phyloP scores from a whole-genome alignment of 2,888 invertebrate genomes.

The Myopa tessellatipennis region DNA sequence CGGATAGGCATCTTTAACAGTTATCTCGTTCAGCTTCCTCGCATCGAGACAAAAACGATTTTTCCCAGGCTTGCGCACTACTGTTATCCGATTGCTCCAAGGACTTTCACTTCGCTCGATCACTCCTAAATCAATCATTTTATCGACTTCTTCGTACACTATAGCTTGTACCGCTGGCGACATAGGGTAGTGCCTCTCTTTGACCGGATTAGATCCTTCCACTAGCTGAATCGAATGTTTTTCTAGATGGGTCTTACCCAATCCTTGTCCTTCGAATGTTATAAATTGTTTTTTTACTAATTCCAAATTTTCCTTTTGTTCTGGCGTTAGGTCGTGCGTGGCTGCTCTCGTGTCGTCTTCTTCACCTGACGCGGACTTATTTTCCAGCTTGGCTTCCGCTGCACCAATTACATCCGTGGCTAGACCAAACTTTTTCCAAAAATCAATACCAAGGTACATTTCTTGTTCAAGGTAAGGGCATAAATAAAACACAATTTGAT shows the following conservation, averaged over 20 bases:
- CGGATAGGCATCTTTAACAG: too few species aligned
- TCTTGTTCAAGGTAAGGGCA: neutral
- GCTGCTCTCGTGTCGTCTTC: too few species aligned
- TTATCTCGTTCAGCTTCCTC: slow-evolving; percentile 6
- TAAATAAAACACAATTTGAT: neutral
- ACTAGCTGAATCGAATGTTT: slow-evolving; percentile 23
- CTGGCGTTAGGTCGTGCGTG: neutral
- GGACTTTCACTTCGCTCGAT: too few species aligned
- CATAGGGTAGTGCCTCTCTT: too few species aligned
- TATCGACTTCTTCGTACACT: too few species aligned
- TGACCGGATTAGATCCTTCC: too few species aligned
- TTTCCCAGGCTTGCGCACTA: too few species aligned
- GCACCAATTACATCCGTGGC: neutral
- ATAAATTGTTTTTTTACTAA: neutral
- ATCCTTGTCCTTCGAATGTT: neutral
- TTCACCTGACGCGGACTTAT: neutral
- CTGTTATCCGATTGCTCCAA: too few species aligned
- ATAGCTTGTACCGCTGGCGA: too few species aligned
- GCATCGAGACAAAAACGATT: too few species aligned
- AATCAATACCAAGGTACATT: neutral
- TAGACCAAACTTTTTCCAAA: neutral
- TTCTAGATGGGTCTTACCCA: slow-evolving; percentile 5
- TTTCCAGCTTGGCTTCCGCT: neutral
- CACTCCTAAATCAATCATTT: too few species aligned
- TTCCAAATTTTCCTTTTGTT: neutral